A percentile compares a stretch with the other conserved stretches of the same genome.
Conservation (phyloP, 2,113 vertebrate genomes). For the Otolemur garnettii region DNA sequence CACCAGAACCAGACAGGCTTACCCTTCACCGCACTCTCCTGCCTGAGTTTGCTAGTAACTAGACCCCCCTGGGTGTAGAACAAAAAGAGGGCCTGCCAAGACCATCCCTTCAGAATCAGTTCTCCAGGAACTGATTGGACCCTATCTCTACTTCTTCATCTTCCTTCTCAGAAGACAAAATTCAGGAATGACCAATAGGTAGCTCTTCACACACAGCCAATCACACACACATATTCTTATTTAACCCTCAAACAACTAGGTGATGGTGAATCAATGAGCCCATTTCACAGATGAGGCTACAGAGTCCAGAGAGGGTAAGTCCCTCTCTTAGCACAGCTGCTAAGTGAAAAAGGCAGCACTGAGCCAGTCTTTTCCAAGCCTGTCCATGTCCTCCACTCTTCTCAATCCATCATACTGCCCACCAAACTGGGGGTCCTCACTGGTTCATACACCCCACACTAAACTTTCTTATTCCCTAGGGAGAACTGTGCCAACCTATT, state of each 20-base stretch:
- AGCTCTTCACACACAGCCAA: neutral
- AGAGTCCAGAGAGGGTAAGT: neutral
- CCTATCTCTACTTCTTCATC: too few species aligned
- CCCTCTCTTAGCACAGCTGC: accelerated
- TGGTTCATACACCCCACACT: neutral
- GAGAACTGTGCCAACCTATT: neutral
- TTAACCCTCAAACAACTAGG: neutral
- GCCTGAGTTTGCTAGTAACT: too few species aligned
- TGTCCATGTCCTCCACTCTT: accelerated
- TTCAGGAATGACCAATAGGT: neutral
- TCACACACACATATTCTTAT: neutral
- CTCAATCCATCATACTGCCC: neutral
- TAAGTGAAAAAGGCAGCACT: neutral
- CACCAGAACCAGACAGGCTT: neutral
- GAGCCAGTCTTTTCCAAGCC: neutral
- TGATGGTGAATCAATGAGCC: neutral
- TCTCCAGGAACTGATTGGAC: neutral
- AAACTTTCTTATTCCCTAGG: neutral
- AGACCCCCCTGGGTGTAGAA: too few species aligned
- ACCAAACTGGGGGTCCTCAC: neutral
- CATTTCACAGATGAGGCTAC: neutral
- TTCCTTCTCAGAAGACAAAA: neutral
- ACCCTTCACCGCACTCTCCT: neutral
- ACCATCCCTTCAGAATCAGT: neutral
- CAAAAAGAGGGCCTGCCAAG: neutral